Base-by-base conservation (phyloP, 2,888 invertebrate genomes). In the Ephialtes manifestator region DNA sequence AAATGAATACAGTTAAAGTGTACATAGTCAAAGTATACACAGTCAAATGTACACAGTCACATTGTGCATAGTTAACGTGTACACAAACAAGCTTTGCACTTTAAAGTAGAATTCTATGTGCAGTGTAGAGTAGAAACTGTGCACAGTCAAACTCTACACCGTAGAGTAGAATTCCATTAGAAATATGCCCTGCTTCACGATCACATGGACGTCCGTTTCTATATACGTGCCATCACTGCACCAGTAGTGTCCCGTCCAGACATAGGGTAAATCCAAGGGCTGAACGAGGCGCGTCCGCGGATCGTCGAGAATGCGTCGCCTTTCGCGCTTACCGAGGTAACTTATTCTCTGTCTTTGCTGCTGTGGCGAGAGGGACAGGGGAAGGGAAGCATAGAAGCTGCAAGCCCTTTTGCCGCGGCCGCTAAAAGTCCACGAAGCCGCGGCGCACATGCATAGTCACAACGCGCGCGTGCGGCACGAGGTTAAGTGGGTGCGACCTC, bases 401-500 rank as follows among this genome's bases (percentile, higher is more conserved):
- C 24, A 15, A 51, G 39, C 88, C 86, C 89, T 92, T 92, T 91
- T 91, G 82, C 80, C 48, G 70, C 76, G 74, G 55, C 78, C 70
- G 82, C 81, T 70, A 60, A 31, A 31, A 60, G 67, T 88, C 84
- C 86, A 87, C 87, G 88, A 87, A 72, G 55, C 87, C 87, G 86
- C 90, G 51, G 60, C 76, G 85, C 80, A 65, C 75, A 83, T 80
- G 85, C 81, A 71, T 55, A 65, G 78, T 35, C 70, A 70, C 72
- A 53, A 78, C n/a, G 24, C 60, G 39, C 85, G 84, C 84, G 80
- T 70, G 79, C 81, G 70, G 71, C 81, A 85, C 91, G 89, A 92
- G 93, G 93, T 93, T 93, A 93, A 93, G 93, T 93, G 93, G 92
- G 92, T 92, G 91, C 89, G 93, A 93, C 93, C 93, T 86, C 90